These are phyloP conservation scores for Ormia ochracea DNA, from an alignment of 2,888 invertebrate species.

Conservation along the genomic window DNA sequence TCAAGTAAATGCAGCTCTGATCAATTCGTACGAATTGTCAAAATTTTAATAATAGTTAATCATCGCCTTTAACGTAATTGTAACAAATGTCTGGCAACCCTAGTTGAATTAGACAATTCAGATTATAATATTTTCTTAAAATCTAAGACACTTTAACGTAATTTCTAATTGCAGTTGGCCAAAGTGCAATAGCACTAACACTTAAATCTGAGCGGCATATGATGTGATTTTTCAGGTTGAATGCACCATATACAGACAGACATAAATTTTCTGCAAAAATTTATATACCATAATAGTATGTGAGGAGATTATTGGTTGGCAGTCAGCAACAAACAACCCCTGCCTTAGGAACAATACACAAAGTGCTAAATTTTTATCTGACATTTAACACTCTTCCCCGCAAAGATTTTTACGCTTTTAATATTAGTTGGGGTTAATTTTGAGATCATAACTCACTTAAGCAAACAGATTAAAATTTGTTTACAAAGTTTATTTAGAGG, in stretches of 20 bases:
- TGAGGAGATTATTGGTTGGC: neutral
- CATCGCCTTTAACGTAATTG: too few relatives aligned
- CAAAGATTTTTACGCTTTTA: conserved; percentile 16
- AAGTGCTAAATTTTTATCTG: conserved; percentile 53
- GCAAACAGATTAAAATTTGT: conserved; percentile 46
- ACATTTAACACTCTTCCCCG: conserved; percentile 44
- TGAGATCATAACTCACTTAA: conserved; percentile 56
- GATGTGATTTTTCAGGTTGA: conserved; percentile 65
- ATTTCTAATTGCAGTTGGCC: conserved; percentile 28
- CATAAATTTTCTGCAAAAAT: neutral
- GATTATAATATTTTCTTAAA: conserved; percentile 41
- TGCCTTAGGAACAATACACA: neutral
- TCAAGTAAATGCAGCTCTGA: too few relatives aligned
- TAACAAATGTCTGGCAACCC: too few relatives aligned
- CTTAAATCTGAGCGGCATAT: conserved; percentile 75
- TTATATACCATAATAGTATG: conserved; percentile 10
- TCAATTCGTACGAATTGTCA: too few relatives aligned
- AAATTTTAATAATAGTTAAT: too few relatives aligned
- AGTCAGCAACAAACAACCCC: neutral
- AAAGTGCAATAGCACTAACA: conserved; percentile 68
- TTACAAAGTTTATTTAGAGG: neutral
- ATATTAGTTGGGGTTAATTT: conserved; percentile 53
- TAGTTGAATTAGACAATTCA: conserved; percentile 15
- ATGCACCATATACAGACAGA: neutral
- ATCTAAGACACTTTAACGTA: conserved; percentile 31